phyloP scores from a whole-genome alignment of 2,888 invertebrate genomes.

The Rugalucina vietnamica region DNA sequence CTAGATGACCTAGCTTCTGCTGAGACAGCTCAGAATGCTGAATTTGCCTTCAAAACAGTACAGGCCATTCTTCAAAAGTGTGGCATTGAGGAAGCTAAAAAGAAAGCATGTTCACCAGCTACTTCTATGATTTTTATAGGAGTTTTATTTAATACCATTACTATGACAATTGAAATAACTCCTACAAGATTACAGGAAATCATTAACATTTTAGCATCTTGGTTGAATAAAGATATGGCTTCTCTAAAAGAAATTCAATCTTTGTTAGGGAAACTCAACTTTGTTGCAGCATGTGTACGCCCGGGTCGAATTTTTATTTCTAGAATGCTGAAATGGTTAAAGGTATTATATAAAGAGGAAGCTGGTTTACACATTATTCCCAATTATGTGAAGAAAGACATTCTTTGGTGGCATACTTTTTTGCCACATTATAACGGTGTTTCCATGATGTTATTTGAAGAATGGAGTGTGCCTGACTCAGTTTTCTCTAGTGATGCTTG shows the following conservation, averaged over 20 bases:
- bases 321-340: slow-evolving; percentile 4
- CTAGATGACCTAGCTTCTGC: too few relatives aligned
- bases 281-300: slow-evolving; percentile 1
- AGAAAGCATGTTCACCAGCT: too few relatives aligned
- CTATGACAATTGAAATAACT: too few relatives aligned
- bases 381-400: not conserved
- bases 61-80: too few relatives aligned
- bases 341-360: not conserved
- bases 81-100: too few relatives aligned
- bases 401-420: too few relatives aligned
- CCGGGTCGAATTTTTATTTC: not conserved
- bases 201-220: not conserved
- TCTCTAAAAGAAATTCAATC: slow-evolving; percentile 18
- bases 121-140: too few relatives aligned
- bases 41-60: too few relatives aligned
- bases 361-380: not conserved
- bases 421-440: slow-evolving; percentile 7
- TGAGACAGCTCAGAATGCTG: too few relatives aligned
- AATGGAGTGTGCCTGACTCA: slow-evolving; percentile 7
- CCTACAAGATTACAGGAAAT: not conserved
- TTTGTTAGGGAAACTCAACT: slow-evolving; percentile 9
- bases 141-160: too few relatives aligned
- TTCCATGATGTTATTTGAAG: not conserved
- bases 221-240: not conserved
- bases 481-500: slow-evolving; percentile 10